phyloP scores from a whole-genome alignment of 2,113 vertebrate species.

The Nyctibius bracteatus region DNA sequence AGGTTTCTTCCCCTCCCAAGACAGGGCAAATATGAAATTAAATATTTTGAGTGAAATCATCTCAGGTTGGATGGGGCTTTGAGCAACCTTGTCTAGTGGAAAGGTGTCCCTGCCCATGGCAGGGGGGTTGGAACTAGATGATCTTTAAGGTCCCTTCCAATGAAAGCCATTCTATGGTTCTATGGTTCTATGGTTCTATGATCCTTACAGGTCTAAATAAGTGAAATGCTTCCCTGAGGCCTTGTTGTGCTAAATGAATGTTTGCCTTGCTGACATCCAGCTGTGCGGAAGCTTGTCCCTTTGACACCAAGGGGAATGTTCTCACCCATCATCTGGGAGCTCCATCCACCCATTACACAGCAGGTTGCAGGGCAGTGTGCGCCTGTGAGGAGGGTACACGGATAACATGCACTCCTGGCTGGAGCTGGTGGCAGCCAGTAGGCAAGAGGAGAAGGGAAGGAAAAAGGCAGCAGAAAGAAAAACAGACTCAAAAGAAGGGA shows the following conservation, averaged over 20 bases:
- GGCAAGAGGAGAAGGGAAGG: not conserved
- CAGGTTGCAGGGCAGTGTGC: not conserved
- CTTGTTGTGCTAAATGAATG: rapidly evolving
- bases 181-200: too few relatives aligned
- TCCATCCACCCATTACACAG: not conserved
- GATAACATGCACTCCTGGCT: not conserved
- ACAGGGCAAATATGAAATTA: not conserved
- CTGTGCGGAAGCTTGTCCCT: not conserved
- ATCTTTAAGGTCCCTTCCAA: too few relatives aligned
- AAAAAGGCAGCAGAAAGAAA: not conserved
- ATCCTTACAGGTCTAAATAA: not conserved
- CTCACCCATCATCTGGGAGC: not conserved
- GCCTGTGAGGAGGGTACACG: rapidly evolving
- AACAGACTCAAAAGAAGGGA: not conserved
- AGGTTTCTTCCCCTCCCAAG: not conserved
- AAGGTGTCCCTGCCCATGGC: too few relatives aligned
- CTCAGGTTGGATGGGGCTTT: too few relatives aligned
- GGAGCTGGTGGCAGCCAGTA: not conserved
- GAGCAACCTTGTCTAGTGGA: too few relatives aligned
- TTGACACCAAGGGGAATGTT: not conserved
- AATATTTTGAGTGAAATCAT: not conserved
- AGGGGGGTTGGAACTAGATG: too few relatives aligned
- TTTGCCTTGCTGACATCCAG: not conserved
- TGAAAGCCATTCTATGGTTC: too few relatives aligned
- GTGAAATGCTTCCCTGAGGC: not conserved